Evolutionary conservation across 2,888 invertebrate species (phyloP).

Genomic region (Luffia ferchaultella): DNA sequence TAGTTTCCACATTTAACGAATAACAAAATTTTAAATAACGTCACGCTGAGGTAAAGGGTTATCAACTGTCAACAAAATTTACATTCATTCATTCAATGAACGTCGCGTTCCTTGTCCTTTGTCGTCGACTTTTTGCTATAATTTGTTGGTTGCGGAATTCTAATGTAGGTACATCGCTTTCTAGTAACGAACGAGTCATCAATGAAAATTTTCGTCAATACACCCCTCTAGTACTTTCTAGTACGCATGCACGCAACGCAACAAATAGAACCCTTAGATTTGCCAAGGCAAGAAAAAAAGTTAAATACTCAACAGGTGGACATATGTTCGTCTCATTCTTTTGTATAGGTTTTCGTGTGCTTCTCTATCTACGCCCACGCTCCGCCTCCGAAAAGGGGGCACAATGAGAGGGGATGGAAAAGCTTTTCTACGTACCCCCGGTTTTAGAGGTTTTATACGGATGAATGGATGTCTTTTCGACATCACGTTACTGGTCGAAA

Average conservation of each 20-base stretch:
- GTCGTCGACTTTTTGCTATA: not conserved
- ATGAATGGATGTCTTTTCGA: not conserved
- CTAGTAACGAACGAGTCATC: no score
- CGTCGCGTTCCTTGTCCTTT: no score
- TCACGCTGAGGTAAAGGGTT: no score
- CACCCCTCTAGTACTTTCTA: constrained; percentile 39
- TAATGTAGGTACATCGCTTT: no score
- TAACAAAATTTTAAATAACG: no score
- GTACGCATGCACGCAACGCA: constrained; percentile 48
- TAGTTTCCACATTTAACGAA: no score
- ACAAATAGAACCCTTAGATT: constrained; percentile 38
- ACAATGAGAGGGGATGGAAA: not conserved
- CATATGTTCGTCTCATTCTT: constrained; percentile 62
- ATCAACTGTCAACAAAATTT: no score
- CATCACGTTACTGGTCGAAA: not conserved
- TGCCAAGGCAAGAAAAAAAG: not conserved
- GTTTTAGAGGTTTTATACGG: not conserved
- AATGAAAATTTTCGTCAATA: constrained; percentile 30
- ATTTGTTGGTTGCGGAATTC: not conserved
- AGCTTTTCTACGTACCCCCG: not conserved
- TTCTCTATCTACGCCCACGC: not conserved
- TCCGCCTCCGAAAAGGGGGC: not conserved
- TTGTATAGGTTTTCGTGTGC: constrained; percentile 30
- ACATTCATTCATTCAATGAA: no score
- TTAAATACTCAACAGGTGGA: constrained; percentile 52